Percentiles rank a stretch among this genome's conserved stretches.
phyloP scores from a whole-genome alignment of 1,140 invertebrate species.

The Drosophila novamexicana region DNA sequence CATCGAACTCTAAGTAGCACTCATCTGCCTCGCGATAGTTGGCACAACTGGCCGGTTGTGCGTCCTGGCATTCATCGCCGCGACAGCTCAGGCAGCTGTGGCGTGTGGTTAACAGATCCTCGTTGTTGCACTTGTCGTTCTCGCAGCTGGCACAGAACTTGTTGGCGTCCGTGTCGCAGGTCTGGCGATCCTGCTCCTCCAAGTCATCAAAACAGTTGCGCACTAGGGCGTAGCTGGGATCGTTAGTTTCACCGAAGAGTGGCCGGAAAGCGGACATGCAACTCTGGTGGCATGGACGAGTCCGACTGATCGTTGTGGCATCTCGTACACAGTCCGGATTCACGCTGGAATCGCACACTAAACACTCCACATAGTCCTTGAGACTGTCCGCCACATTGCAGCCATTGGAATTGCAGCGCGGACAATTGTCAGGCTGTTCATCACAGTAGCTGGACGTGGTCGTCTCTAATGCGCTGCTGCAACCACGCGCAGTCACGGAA shows the following conservation, averaged over 20 bases:
- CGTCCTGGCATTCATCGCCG: conserved; percentile 62
- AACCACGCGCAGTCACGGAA: conserved; percentile 60
- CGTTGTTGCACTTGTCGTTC: conserved; percentile 55
- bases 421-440: conserved; percentile 49
- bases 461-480: conserved; percentile 35
- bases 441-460: conserved; percentile 52
- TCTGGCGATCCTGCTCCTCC: conserved; percentile 61
- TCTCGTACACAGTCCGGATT: conserved; percentile 45
- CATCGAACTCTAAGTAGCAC: conserved; percentile 70
- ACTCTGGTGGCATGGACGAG: conserved; percentile 58
- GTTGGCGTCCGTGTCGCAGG: conserved; percentile 46
- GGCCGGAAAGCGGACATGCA: conserved; percentile 69
- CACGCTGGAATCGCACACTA: conserved; percentile 64
- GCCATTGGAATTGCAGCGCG: conserved; percentile 78
- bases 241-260: conserved; percentile 39
- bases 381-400: conserved; percentile 65
- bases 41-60: conserved; percentile 40
- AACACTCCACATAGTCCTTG: conserved; percentile 60
- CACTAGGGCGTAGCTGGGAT: conserved; percentile 64
- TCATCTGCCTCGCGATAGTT: conserved; percentile 63
- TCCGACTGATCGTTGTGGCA: conserved; percentile 31
- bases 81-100: conserved; percentile 65
- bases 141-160: conserved; percentile 55
- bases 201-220: conserved; percentile 71
- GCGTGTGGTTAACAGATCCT: conserved; percentile 57